These are phyloP conservation scores for Tenebrosternarchus preto DNA, from an alignment of 2,113 vertebrate species.

Conservation along the genomic window DNA sequence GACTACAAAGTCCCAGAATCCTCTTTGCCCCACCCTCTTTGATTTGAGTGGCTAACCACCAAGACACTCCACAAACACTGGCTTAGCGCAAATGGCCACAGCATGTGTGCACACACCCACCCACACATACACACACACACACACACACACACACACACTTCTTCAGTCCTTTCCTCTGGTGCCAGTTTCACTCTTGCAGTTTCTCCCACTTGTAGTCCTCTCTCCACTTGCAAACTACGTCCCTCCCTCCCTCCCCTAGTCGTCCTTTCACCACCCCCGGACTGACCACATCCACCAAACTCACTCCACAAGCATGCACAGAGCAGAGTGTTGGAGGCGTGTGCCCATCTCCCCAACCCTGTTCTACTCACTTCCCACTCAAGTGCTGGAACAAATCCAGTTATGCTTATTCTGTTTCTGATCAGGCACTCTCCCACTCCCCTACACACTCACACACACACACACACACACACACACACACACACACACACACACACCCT, in stretches of 20 bases:
- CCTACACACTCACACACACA: conserved; percentile 50
- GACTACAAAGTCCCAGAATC: conserved; percentile 52
- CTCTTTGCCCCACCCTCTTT: conserved; percentile 53
- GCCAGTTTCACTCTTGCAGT: conserved; percentile 47
- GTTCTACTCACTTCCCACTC: conserved; percentile 60
- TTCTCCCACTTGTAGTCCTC: conserved; percentile 34
- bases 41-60: conserved; percentile 65
- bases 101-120: conserved; percentile 46
- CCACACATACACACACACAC: conserved; percentile 54
- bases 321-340: conserved; percentile 71
- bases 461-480: conserved; percentile 49
- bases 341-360: conserved; percentile 64
- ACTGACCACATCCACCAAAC: conserved; percentile 75
- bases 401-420: conserved; percentile 55
- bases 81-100: conserved; percentile 45
- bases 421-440: conserved; percentile 55
- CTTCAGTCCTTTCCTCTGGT: conserved; percentile 12
- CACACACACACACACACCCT: conserved; percentile 27
- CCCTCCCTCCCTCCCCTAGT: conserved; percentile 54
- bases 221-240: conserved; percentile 36
- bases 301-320: conserved; percentile 73
- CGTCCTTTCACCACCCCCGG: conserved; percentile 62
- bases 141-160: conserved; percentile 55
- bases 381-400: conserved; percentile 61
- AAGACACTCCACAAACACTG: conserved; percentile 69